These are phyloP conservation scores for Fringilla coelebs DNA, from an alignment of 2,797 vertebrate genomes.

Conservation along the genomic window DNA sequence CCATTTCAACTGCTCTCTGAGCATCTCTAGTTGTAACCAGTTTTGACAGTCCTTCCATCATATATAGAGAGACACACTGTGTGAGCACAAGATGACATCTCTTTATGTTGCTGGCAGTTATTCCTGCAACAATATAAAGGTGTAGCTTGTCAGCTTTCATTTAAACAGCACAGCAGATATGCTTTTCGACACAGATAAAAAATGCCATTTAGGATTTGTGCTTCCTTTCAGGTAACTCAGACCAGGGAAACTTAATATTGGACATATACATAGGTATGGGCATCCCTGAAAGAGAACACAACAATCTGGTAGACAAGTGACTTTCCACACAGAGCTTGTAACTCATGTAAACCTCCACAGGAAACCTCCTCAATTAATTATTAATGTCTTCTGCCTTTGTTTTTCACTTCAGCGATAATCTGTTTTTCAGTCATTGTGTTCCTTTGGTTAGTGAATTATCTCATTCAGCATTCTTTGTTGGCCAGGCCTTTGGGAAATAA, in stretches of 20 bases:
- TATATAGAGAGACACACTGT: background rate
- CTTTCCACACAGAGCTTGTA: constrained; percentile 49
- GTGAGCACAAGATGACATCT: background rate
- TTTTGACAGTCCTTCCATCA: background rate
- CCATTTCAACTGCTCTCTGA: background rate
- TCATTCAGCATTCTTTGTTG: constrained; percentile 60
- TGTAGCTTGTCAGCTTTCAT: constrained; percentile 6
- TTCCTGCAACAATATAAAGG: background rate
- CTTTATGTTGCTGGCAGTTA: background rate
- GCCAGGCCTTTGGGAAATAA: constrained; percentile 57
- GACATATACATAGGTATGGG: constrained; percentile 27
- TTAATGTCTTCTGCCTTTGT: constrained; percentile 76
- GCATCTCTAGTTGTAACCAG: background rate
- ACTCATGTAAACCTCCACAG: constrained; percentile 64
- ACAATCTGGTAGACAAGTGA: constrained; percentile 39
- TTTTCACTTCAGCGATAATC: constrained; percentile 74
- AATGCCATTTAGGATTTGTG: background rate
- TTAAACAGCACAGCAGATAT: constrained; percentile 2
- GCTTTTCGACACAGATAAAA: constrained; percentile 22
- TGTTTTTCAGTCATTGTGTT: constrained; percentile 39
- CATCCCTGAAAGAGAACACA: constrained; percentile 32
- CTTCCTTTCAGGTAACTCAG: constrained; percentile 1
- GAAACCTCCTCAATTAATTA: constrained; percentile 76
- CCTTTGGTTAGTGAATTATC: constrained; percentile 46
- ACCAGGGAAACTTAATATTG: constrained; percentile 1